Percentiles rank a stretch among this genome's conserved stretches.
Conservation (phyloP, 2,888 invertebrate species). For the Metallyticus violacea region DNA sequence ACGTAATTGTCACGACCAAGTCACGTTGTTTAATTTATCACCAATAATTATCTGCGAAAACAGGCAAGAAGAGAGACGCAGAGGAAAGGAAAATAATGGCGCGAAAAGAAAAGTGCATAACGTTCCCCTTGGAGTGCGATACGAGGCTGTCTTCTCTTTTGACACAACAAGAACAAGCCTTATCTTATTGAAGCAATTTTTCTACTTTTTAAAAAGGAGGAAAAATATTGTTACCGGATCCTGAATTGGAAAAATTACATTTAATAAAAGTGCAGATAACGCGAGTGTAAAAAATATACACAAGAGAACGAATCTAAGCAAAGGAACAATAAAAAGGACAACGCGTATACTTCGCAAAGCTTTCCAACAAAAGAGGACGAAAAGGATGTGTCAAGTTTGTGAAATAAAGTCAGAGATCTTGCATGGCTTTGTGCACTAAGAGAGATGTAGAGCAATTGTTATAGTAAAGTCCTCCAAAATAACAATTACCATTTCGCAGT, state of each 20-base stretch:
- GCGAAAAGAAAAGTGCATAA: background rate
- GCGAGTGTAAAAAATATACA: background rate
- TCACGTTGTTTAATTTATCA: slow-evolving; percentile 23
- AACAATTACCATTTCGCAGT: too few species aligned
- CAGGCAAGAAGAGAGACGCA: background rate
- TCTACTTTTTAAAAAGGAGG: slow-evolving; percentile 22
- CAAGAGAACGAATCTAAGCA: background rate
- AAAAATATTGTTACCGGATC: slow-evolving; percentile 20
- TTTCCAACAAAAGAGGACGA: background rate
- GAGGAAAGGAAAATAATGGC: background rate
- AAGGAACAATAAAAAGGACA: background rate
- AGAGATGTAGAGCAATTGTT: too few species aligned
- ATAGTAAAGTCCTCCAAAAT: too few species aligned
- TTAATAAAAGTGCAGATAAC: background rate
- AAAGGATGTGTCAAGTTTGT: background rate
- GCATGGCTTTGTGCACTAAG: too few species aligned
- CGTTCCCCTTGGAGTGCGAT: background rate
- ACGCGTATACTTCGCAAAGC: too few species aligned
- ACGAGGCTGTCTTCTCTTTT: background rate
- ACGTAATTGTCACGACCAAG: slow-evolving; percentile 21
- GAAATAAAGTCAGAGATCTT: background rate
- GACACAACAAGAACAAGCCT: slow-evolving; percentile 12
- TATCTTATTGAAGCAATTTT: slow-evolving; percentile 25
- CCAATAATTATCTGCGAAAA: slow-evolving; percentile 25
- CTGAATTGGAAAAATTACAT: slow-evolving; percentile 25